Evolutionary conservation across 2,888 invertebrate genomes (phyloP).

Genomic region (Drosophila tripunctata): DNA sequence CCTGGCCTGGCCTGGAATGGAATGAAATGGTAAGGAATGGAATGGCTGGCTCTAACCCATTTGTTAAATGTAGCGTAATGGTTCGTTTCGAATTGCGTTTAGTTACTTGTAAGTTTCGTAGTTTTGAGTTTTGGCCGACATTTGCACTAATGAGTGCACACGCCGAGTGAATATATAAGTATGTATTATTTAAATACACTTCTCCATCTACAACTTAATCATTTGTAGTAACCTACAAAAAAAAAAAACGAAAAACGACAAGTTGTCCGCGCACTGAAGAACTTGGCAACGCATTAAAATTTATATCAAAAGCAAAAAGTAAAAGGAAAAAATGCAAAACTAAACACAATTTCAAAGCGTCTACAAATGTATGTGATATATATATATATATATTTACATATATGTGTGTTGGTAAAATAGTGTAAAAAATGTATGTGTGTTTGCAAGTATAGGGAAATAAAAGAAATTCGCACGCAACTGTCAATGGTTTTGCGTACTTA

Average conservation of each 20-base stretch:
- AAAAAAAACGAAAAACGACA: constrained; percentile 7
- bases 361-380: constrained; percentile 14
- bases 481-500: constrained; percentile 70
- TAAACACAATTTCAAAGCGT: constrained; percentile 61
- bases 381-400: constrained; percentile 16
- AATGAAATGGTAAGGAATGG: neutral
- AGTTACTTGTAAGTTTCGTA: constrained; percentile 45
- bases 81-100: constrained; percentile 62
- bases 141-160: constrained; percentile 74
- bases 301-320: constrained; percentile 17
- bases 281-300: constrained; percentile 14
- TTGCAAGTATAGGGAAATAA: constrained; percentile 54
- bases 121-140: constrained; percentile 66
- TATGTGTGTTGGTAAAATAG: constrained; percentile 20
- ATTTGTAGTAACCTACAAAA: constrained; percentile 19
- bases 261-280: constrained; percentile 8
- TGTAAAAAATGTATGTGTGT: constrained; percentile 33
- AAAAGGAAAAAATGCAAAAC: constrained; percentile 37
- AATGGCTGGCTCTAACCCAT: constrained; percentile 57
- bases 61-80: constrained; percentile 75
- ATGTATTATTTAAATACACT: constrained; percentile 5
- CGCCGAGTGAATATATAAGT: constrained; percentile 24
- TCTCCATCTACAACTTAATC: constrained; percentile 35
- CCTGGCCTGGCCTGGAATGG: neutral
- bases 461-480: constrained; percentile 77